These are phyloP conservation scores for Coracias cyanogaster DNA, from an alignment of 2,797 vertebrate species.

Conservation along the genomic window DNA sequence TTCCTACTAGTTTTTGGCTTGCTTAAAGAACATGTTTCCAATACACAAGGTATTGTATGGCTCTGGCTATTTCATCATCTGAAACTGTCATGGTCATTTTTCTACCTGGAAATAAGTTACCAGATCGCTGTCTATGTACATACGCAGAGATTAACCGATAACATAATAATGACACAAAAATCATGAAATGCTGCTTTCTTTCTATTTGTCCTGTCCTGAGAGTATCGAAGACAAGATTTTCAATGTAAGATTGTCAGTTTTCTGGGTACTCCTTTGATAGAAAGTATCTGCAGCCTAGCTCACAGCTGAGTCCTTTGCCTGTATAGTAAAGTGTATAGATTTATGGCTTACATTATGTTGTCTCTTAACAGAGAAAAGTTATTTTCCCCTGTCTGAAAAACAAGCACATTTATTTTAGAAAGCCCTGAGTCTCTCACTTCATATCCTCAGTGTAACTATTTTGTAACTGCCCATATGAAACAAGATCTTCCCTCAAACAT, in stretches of 20 bases:
- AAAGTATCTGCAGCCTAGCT: not conserved
- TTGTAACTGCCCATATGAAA: not conserved
- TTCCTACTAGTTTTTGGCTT: not conserved
- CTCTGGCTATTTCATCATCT: not conserved
- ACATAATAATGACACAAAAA: not conserved
- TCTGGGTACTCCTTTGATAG: not conserved
- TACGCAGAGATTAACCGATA: not conserved
- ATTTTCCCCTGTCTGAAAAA: not conserved
- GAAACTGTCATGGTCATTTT: not conserved
- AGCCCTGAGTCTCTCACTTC: not conserved
- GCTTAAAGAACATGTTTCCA: not conserved
- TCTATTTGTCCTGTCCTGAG: not conserved
- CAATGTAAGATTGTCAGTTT: not conserved
- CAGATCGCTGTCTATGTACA: not conserved
- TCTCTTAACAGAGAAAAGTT: not conserved
- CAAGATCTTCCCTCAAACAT: not conserved
- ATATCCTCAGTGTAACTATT: not conserved
- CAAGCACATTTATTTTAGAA: slow-evolving; percentile 5
- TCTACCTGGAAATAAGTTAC: not conserved
- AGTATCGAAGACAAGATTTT: not conserved
- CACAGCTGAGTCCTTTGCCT: not conserved
- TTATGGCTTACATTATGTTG: not conserved
- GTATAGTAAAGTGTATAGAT: not conserved
- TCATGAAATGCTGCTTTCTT: not conserved
- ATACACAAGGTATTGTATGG: not conserved